phyloP scores from a whole-genome alignment of 1,140 invertebrate species.

The Leptopilina boulardi region DNA sequence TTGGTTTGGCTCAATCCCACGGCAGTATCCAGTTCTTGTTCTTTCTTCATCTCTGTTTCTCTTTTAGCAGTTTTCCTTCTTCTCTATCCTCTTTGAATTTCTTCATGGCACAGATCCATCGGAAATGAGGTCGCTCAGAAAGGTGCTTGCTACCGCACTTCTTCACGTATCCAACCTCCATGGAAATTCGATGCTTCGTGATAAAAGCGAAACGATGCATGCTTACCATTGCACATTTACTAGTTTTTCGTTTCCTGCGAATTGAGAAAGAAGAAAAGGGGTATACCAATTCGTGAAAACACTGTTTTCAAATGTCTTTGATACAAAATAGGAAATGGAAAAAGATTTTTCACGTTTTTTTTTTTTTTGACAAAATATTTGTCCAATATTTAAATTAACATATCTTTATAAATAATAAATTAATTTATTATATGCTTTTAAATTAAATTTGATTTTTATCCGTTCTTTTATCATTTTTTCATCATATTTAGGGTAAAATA shows the following conservation, averaged over 20 bases:
- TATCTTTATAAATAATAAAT: too few relatives aligned
- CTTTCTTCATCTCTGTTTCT: slow-evolving; percentile 29
- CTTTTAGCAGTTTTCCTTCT: background rate
- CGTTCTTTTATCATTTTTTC: too few relatives aligned
- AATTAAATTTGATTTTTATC: too few relatives aligned
- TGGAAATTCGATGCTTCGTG: slow-evolving; percentile 26
- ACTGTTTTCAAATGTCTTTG: background rate
- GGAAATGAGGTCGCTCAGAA: slow-evolving; percentile 39
- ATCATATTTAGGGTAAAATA: too few relatives aligned
- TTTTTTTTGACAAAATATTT: too few relatives aligned
- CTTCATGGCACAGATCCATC: slow-evolving; percentile 38
- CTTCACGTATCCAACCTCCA: slow-evolving; percentile 34
- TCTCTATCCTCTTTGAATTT: slow-evolving; percentile 12
- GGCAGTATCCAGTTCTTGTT: background rate
- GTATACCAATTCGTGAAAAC: background rate
- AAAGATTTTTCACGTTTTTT: too few relatives aligned
- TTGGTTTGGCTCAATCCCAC: slow-evolving; percentile 39
- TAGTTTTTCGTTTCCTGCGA: background rate
- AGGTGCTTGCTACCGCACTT: slow-evolving; percentile 7
- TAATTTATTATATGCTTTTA: too few relatives aligned
- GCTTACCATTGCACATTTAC: slow-evolving; percentile 9
- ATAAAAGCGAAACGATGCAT: slow-evolving; percentile 14
- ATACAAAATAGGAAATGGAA: background rate
- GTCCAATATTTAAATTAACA: too few relatives aligned
- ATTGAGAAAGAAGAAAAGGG: background rate